Conservation (phyloP, 2,888 invertebrate genomes). For the Oscheius sp. region DNA sequence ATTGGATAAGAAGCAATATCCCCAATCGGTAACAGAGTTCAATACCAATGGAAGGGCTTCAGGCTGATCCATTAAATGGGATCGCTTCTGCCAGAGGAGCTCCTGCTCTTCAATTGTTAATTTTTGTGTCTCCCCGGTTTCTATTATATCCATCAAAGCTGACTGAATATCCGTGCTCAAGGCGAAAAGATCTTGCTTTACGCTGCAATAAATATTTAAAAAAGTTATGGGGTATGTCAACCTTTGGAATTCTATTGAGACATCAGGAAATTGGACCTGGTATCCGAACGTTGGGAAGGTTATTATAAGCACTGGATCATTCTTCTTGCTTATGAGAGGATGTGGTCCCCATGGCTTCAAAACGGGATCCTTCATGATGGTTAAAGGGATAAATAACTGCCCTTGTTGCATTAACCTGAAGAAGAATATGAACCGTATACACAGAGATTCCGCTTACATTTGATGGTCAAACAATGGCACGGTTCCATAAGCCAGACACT, state of each 20-base stretch:
- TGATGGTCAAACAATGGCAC: conserved; percentile 67
- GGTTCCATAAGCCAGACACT: conserved; percentile 57
- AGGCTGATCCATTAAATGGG: conserved; percentile 72
- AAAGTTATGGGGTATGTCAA: background rate
- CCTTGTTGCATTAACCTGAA: conserved; percentile 52
- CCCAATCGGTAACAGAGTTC: conserved; percentile 54
- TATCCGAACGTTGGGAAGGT: conserved; percentile 61
- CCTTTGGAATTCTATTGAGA: conserved; percentile 44
- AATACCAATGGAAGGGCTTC: conserved; percentile 73
- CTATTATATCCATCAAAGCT: conserved; percentile 72
- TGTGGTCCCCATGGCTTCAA: conserved; percentile 68
- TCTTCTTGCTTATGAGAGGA: conserved; percentile 56
- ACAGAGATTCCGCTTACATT: conserved; percentile 47
- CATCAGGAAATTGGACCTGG: conserved; percentile 63
- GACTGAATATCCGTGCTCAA: conserved; percentile 73
- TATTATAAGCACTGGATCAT: conserved; percentile 64
- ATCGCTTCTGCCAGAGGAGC: conserved; percentile 75
- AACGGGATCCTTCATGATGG: conserved; percentile 45
- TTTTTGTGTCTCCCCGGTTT: conserved; percentile 65
- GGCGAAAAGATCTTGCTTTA: conserved; percentile 65
- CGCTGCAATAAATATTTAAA: background rate
- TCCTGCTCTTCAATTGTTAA: conserved; percentile 53
- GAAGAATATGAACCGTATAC: background rate
- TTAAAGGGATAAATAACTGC: conserved; percentile 51
- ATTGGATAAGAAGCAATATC: conserved; percentile 42